Evolutionary conservation across 2,888 invertebrate species (phyloP).

Genomic region (Eulithis testata): DNA sequence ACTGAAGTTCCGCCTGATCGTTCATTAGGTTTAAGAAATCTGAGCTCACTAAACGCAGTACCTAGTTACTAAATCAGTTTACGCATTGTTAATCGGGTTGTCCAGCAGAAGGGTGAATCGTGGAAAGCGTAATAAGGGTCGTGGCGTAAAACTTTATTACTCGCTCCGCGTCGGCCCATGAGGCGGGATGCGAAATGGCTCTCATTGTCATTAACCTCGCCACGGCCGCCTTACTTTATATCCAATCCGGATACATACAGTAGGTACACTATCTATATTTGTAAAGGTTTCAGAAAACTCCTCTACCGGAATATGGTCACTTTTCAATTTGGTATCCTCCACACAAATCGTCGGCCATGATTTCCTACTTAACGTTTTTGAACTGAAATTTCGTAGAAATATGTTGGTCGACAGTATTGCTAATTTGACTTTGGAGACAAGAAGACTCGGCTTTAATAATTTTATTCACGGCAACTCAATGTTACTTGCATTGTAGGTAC

Average conservation of each 20-base stretch:
- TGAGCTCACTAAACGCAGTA: constrained; percentile 33
- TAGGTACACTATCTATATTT: constrained; percentile 45
- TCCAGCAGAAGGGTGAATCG: constrained; percentile 63
- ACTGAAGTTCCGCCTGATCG: constrained; percentile 42
- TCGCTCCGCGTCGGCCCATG: constrained; percentile 63
- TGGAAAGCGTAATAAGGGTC: constrained; percentile 70
- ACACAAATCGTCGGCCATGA: constrained; percentile 10
- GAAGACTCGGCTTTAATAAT: too few species aligned
- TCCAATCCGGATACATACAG: constrained; percentile 63
- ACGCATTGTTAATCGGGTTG: constrained; percentile 72
- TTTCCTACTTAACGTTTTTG: neutral
- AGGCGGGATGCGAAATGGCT: constrained; percentile 70
- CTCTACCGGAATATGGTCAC: constrained; percentile 38
- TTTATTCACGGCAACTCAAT: too few species aligned
- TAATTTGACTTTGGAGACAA: too few species aligned
- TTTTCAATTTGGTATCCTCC: constrained; percentile 26
- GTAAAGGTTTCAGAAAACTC: constrained; percentile 41
- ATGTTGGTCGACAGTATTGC: neutral
- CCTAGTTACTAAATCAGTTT: constrained; percentile 68
- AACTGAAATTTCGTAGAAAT: neutral
- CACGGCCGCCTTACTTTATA: constrained; percentile 62
- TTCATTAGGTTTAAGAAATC: constrained; percentile 33
- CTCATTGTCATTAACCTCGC: constrained; percentile 77
- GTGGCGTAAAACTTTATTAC: constrained; percentile 77
- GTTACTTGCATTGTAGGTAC: too few species aligned